phyloP scores from a whole-genome alignment of 2,113 vertebrate genomes.

The Bufo gargarizans region DNA sequence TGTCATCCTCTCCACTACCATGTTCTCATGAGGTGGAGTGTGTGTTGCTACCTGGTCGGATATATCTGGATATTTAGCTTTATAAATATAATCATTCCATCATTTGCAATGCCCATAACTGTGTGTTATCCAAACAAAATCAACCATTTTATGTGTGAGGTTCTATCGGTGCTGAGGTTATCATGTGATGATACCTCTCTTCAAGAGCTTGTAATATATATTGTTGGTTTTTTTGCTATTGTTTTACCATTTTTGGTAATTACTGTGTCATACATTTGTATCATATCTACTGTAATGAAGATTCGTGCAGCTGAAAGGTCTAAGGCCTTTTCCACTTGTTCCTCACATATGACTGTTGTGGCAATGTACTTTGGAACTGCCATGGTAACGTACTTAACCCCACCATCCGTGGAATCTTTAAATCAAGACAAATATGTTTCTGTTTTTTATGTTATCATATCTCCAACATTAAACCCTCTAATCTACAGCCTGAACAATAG shows the following conservation, averaged over 20 bases:
- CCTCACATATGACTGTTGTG: too few species aligned
- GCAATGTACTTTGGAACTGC: too few species aligned
- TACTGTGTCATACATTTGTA: neutral
- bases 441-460: neutral
- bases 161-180: neutral
- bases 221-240: neutral
- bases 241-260: neutral
- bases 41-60: neutral
- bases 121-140: constrained; percentile 7
- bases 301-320: too few species aligned
- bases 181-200: neutral
- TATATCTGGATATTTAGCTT: constrained; percentile 1
- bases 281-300: neutral
- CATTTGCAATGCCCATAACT: neutral
- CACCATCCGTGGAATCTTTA: too few species aligned
- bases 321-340: too few species aligned
- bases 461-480: neutral
- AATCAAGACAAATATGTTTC: neutral
- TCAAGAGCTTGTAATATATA: neutral
- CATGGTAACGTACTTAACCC: too few species aligned
- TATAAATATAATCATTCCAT: neutral
- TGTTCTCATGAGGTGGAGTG: neutral
- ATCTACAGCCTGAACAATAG: neutral
- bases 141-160: constrained; percentile 30
- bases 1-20: neutral